Evolutionary conservation across 2,113 vertebrate genomes (phyloP).

Genomic region (Setophaga coronata): DNA sequence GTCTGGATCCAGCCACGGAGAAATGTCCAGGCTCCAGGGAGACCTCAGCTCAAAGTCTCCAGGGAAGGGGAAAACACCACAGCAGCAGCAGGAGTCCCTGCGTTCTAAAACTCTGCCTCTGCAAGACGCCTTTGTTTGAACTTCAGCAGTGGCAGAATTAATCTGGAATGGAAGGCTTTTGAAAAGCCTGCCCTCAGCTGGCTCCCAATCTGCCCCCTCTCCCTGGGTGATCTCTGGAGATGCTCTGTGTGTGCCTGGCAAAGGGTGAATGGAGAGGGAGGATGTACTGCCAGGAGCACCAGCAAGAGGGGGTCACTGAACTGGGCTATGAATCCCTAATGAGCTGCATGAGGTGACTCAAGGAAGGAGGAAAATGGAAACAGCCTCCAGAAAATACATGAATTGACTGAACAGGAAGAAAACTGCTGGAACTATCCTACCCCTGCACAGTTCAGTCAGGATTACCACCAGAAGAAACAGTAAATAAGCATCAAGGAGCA

Average conservation of each 20-base stretch:
- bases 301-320: fast-evolving
- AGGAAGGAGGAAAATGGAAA: background rate
- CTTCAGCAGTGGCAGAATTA: background rate
- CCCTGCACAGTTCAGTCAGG: background rate
- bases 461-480: background rate
- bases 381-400: background rate
- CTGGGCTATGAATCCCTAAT: background rate
- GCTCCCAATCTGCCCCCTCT: background rate
- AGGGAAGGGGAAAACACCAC: background rate
- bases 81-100: background rate
- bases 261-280: background rate
- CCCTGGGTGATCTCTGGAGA: background rate
- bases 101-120: background rate
- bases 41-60: background rate
- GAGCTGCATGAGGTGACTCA: background rate
- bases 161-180: background rate
- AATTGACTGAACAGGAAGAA: background rate
- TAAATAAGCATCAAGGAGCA: background rate
- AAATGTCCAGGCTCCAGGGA: background rate
- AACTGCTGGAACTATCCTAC: background rate
- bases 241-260: background rate
- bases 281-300: conserved; percentile 7
- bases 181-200: background rate
- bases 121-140: background rate
- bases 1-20: background rate